phyloP scores from a whole-genome alignment of 2,888 invertebrate genomes.

The Microdon myrmicae region DNA sequence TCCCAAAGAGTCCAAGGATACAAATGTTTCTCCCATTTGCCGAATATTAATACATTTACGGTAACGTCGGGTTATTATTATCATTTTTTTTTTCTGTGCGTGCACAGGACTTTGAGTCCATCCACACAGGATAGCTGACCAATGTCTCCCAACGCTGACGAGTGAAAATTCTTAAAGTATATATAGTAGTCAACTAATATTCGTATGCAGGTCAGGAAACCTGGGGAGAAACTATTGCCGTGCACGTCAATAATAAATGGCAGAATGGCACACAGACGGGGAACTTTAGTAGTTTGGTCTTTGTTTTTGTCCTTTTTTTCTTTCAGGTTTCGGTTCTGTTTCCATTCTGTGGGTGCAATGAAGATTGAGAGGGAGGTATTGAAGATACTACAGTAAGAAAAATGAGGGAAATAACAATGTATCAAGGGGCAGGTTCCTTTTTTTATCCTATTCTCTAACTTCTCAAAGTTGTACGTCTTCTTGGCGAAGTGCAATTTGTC shows the following conservation, averaged over 20 bases:
- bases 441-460: no score
- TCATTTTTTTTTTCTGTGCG: conserved; percentile 1
- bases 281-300: conserved; percentile 22
- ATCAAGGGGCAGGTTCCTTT: conserved; percentile 21
- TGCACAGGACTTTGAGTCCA: background rate
- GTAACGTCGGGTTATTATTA: no score
- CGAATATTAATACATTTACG: no score
- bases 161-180: conserved; percentile 28
- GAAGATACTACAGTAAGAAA: conserved; percentile 13
- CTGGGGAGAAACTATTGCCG: conserved; percentile 10
- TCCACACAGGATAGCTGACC: no score
- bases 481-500: conserved; percentile 41
- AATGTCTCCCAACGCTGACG: no score
- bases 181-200: conserved; percentile 28
- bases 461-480: no score
- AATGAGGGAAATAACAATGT: conserved; percentile 37
- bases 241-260: conserved; percentile 36
- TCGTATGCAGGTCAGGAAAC: conserved; percentile 38
- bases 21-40: conserved; percentile 13
- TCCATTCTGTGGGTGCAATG: background rate
- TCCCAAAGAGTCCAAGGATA: conserved; percentile 12
- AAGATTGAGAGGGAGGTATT: background rate
- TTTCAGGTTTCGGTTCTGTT: no score
- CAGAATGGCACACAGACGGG: conserved; percentile 32
- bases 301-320: conserved; percentile 3